phyloP scores from a whole-genome alignment of 1,140 invertebrate species.

The Neuroterus valhalla region DNA sequence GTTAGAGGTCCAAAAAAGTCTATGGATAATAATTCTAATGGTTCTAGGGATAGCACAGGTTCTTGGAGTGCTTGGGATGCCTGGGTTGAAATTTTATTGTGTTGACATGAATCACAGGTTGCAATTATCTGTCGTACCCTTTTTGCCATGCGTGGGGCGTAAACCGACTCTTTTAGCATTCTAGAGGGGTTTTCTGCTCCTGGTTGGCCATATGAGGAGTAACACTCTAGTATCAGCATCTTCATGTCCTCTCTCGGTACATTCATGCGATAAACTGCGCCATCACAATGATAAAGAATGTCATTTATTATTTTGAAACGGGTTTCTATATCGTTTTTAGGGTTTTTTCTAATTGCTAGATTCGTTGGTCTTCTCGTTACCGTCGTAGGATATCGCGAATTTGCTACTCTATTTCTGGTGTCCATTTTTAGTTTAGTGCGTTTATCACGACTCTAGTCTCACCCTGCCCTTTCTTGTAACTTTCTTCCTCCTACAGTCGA shows the following conservation, averaged over 20 bases:
- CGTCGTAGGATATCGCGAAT: no score
- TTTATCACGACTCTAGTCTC: no score
- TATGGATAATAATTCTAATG: constrained; percentile 58
- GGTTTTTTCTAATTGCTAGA: no score
- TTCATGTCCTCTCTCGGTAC: not conserved
- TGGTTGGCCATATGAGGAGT: not conserved
- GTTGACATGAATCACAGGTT: constrained; percentile 1
- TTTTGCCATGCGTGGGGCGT: not conserved
- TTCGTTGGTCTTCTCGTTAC: no score
- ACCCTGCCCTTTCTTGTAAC: no score
- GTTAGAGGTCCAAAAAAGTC: constrained; percentile 68
- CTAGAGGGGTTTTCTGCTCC: not conserved
- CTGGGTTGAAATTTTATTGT: not conserved
- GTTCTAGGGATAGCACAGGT: not conserved
- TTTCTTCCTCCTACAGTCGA: no score
- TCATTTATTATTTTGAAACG: not conserved
- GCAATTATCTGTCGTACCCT: not conserved
- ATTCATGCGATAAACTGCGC: not conserved
- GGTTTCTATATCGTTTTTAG: no score
- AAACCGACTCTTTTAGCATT: not conserved
- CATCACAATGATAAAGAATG: not conserved
- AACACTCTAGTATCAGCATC: not conserved
- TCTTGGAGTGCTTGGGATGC: not conserved
- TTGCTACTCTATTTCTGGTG: no score
- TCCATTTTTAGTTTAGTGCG: no score